phyloP scores from a whole-genome alignment of 2,113 vertebrate genomes.

The Piprites chloris region DNA sequence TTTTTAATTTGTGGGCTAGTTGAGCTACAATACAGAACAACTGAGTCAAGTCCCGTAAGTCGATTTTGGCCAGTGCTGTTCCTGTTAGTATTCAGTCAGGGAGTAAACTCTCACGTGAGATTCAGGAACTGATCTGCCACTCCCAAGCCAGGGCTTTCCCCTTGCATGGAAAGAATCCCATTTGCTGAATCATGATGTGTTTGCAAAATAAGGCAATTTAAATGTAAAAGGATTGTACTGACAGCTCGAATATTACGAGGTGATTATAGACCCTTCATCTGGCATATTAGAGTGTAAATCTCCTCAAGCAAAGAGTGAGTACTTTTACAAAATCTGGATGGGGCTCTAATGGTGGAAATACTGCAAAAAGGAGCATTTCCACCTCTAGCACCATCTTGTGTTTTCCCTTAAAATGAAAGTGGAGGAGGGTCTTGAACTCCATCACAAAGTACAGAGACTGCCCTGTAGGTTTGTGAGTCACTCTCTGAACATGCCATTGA shows the following conservation, averaged over 20 bases:
- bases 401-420: slow-evolving; percentile 8
- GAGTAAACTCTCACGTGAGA: neutral
- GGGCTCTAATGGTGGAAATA: neutral
- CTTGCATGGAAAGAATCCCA: neutral
- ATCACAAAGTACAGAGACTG: neutral
- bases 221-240: neutral
- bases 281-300: neutral
- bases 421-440: neutral
- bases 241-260: neutral
- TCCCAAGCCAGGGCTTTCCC: neutral
- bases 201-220: neutral
- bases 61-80: neutral
- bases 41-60: neutral
- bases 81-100: neutral
- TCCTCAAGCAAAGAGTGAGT: neutral
- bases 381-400: slow-evolving; percentile 28
- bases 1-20: neutral
- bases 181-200: neutral
- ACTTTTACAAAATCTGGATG: neutral
- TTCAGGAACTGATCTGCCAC: neutral
- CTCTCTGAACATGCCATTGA: neutral
- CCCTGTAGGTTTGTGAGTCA: too few species aligned
- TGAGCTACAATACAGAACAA: neutral
- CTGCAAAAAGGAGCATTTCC: neutral
- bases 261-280: neutral